Base-by-base conservation (phyloP, 2,888 invertebrate genomes). In the Pardosa pseudoannulata region DNA sequence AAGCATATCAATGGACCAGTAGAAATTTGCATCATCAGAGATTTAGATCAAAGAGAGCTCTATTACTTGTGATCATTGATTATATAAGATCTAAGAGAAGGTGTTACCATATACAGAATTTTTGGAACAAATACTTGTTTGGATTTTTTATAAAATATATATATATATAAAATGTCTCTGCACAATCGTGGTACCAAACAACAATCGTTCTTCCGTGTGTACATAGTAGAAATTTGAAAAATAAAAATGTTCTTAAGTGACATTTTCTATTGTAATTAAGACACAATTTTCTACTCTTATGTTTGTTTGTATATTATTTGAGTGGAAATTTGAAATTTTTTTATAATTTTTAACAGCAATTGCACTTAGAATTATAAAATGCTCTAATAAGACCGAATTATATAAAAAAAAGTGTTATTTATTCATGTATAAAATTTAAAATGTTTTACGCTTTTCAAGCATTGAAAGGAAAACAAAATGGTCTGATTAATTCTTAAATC, bases 201-300 rank as follows among this genome's bases (percentile, higher is more conserved):
- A 86, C 79, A 79, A 86, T 86, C 76, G 87, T 76, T 87, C 87
- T 87, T 87, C 87, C 87, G 87, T 87, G 75, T 80, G 80, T 80
- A 80, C 19, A 80, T 87, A 87, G 62, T 86, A 78, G 78, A 83
- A 39, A 62, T 50, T 50, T 56, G 50, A 46, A 36, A 29, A 83
- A 83, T 29, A 29, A 62, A 28, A 39, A 39, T 27, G 23, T 75
- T 73, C 32, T 78, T 73, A 50, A 39, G 28, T 46, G 36, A 67
- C 39, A n/a, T 83, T 83, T 83, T 83, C 50, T 73, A 83, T 50
- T 78, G 46, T 29, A n/a, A 39, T 39, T 36, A 73, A 46, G 39
- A 65, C 27, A 46, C 32, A 41, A 64, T 71, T 65, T 50, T 39
- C 23, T 29, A 19, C 56, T 39, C 73, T 36, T 73, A 67, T 50